Conservation (phyloP, 2,797 vertebrate genomes). For the Aselliscus stoliczkanus region DNA sequence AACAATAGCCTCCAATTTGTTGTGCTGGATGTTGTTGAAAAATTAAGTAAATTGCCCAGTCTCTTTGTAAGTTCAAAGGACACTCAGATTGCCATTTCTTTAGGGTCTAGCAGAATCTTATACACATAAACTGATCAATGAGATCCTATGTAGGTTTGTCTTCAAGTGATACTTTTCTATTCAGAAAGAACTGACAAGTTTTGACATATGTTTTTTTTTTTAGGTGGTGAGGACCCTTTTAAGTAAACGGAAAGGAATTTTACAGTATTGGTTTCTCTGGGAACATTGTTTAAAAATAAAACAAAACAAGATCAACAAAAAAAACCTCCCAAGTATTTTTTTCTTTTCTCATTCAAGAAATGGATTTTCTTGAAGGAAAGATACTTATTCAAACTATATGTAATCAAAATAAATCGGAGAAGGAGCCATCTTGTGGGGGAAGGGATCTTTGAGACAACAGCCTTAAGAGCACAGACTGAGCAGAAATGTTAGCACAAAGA, state of each 20-base stretch:
- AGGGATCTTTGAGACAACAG: not conserved
- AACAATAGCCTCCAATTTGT: not conserved
- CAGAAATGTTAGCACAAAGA: not conserved
- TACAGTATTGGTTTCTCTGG: not conserved
- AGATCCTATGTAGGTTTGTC: not conserved
- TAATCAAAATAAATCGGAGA: constrained; percentile 19
- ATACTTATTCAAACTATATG: not conserved
- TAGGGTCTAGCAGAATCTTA: not conserved
- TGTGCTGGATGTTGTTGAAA: not conserved
- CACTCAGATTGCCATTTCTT: not conserved
- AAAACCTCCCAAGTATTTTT: not conserved
- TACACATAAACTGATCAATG: not conserved
- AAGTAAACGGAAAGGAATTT: constrained; percentile 4
- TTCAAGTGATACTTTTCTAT: not conserved
- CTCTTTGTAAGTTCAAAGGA: not conserved
- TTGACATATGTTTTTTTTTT: not conserved
- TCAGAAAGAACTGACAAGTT: constrained; percentile 3
- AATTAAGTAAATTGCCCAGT: not conserved
- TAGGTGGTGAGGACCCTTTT: not conserved
- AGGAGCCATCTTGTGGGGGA: not conserved
- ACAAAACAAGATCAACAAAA: not conserved
- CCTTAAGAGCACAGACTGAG: not conserved
- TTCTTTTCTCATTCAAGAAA: not conserved
- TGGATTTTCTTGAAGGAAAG: constrained; percentile 1
- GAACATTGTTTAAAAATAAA: constrained; percentile 9